Evolutionary conservation across 2,888 invertebrate genomes (phyloP), one percentile per base, ranked within the genome.

Genomic region (Drosophila suboccidentalis): DNA sequence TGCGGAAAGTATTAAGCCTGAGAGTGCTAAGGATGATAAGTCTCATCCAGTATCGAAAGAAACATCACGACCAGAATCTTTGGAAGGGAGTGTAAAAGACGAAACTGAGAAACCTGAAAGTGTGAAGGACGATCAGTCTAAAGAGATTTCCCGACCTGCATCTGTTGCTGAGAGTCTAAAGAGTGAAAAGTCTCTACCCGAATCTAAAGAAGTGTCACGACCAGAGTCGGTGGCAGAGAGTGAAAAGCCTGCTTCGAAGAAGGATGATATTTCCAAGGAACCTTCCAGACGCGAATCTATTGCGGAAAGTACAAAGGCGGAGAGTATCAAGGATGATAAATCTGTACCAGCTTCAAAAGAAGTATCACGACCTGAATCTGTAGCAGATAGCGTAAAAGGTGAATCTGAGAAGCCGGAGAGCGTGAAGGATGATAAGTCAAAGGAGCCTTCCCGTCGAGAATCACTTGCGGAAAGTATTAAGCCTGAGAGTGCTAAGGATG

Each of bases 391-490:
- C 26, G 26, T 26, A 26, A 26, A 26, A 26, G 26, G 6, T 26
- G 26, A 26, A 26, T 26, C 26, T 6, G 26, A 26, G 8, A 26
- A 26, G 8, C 26, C 26, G 26, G 26, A 26, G 26, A 26, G 26
- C 6, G 26, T 26, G 26, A 26, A 26, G 26, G 26, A 26, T 26
- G 26, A 26, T 26, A 26, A 26, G 26, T 26, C 26, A 26, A 67
- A n/a, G 61, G 72, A 71, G 6, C 4, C 73, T 1, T 81, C 81
- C 0, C 44, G 75, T 4, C 47, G 66, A 11, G 32, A 66, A 17
- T 75, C 78, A 15, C 63, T 61, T 43, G 73, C 69, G 13, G 84
- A 68, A 6, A 58, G 63, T 34, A 17, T 19, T 2, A 70, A 70
- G 10, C n/a, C 41, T 5, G 62, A 47, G 3, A 71, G 55, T 49